Evolutionary conservation across 2,888 invertebrate species (phyloP).

Genomic region (Caenorhabditis afra): DNA sequence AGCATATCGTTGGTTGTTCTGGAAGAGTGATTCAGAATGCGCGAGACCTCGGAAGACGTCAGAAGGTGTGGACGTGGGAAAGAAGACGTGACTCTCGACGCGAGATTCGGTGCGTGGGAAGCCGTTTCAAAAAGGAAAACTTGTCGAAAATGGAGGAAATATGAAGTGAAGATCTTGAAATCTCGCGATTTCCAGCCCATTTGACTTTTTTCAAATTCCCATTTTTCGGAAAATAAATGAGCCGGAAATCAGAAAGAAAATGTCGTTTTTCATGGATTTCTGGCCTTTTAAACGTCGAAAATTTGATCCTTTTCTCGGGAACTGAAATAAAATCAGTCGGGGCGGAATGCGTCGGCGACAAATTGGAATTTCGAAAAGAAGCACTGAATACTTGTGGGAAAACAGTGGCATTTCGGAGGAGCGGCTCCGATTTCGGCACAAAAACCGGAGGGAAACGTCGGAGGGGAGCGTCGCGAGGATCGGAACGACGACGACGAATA

Average conservation of each 20-base stretch:
- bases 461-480: too few species aligned
- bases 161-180: too few species aligned
- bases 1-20: slow-evolving; percentile 47
- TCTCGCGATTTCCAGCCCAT: background rate
- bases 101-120: background rate
- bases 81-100: background rate
- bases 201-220: background rate
- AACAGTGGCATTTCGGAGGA: background rate
- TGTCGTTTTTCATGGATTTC: too few species aligned
- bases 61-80: background rate
- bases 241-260: too few species aligned
- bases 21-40: slow-evolving; percentile 5
- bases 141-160: background rate
- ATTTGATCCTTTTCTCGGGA: background rate
- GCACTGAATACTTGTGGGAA: background rate
- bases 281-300: too few species aligned
- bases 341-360: background rate
- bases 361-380: background rate
- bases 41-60: background rate
- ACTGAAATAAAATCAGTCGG: background rate
- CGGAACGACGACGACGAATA: too few species aligned
- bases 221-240: background rate
- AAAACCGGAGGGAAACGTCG: background rate
- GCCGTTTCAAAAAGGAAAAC: too few species aligned
- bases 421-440: background rate